Conservation (phyloP, 1,140 invertebrate species). For the Chelonus insularis region DNA sequence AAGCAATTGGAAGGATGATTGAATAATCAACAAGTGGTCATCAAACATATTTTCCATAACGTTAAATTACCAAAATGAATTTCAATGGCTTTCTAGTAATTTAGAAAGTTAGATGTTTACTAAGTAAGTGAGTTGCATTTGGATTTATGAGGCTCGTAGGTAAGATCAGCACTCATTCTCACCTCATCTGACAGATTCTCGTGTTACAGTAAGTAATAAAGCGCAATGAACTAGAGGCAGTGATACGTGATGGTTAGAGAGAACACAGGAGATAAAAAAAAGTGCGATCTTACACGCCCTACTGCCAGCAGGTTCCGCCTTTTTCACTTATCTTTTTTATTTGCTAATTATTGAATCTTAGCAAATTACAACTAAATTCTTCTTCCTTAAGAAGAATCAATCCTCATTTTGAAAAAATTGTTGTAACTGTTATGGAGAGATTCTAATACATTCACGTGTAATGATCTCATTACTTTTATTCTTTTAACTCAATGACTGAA, state of each 20-base stretch:
- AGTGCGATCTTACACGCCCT: conserved; percentile 22
- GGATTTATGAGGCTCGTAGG: background rate
- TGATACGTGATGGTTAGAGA: conserved; percentile 8
- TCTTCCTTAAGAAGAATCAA: background rate
- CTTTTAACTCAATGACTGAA: too few relatives aligned
- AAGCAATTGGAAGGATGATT: too few relatives aligned
- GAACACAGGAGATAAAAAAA: conserved; percentile 8
- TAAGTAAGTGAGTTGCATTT: background rate
- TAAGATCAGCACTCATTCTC: background rate
- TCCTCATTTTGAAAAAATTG: too few relatives aligned
- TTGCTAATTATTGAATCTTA: conserved; percentile 24
- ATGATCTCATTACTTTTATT: too few relatives aligned
- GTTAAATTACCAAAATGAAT: conserved; percentile 4
- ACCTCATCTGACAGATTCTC: background rate
- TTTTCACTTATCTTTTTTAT: conserved; percentile 21
- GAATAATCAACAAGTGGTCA: conserved; percentile 13
- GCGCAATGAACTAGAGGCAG: background rate
- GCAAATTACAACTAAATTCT: background rate
- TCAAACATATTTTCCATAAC: too few relatives aligned
- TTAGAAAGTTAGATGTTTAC: background rate
- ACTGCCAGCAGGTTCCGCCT: conserved; percentile 23
- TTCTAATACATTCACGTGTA: too few relatives aligned
- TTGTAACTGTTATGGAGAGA: too few relatives aligned
- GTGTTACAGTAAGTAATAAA: background rate
- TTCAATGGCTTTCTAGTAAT: background rate